These are phyloP conservation scores for Lagocephalus sceleratus DNA, from an alignment of 2,797 vertebrate species.

Conservation along the genomic window DNA sequence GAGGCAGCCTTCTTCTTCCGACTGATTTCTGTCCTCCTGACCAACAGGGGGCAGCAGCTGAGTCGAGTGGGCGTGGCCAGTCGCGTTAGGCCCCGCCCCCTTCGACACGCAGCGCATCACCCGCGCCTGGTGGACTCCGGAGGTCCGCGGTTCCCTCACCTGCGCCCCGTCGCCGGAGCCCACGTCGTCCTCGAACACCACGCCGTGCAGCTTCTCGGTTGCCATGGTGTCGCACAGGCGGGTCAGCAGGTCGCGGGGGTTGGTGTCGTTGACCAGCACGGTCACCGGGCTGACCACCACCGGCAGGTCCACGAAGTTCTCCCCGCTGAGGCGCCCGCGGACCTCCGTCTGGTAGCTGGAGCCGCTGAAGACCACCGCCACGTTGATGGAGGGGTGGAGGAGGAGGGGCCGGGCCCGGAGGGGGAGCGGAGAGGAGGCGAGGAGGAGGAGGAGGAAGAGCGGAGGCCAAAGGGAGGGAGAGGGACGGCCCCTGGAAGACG, in stretches of 20 bases:
- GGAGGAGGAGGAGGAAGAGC: conserved; percentile 63
- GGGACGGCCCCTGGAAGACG: conserved; percentile 57
- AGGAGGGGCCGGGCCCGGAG: conserved; percentile 72
- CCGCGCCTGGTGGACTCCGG: no score
- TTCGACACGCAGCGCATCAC: no score
- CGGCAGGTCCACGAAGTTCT: conserved; percentile 92
- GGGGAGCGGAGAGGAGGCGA: conserved; percentile 51
- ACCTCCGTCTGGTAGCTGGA: conserved; percentile 84
- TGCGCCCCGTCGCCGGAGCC: conserved; percentile 87
- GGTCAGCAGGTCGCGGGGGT: conserved; percentile 91
- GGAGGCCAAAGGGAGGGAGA: conserved; percentile 63
- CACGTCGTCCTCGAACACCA: conserved; percentile 94
- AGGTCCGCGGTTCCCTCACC: conserved; percentile 38
- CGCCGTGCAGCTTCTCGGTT: conserved; percentile 84
- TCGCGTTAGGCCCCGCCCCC: no score
- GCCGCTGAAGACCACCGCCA: conserved; percentile 93
- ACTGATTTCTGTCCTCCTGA: no score
- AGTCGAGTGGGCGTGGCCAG: no score
- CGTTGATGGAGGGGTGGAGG: conserved; percentile 83
- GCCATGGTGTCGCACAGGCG: conserved; percentile 88
- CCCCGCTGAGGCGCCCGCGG: conserved; percentile 85
- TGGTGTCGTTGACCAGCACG: conserved; percentile 90
- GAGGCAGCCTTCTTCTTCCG: no score
- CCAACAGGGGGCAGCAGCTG: not conserved
- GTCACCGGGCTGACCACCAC: conserved; percentile 91